Base-by-base conservation (phyloP, 2,113 vertebrate species). In the Abramis brama region DNA sequence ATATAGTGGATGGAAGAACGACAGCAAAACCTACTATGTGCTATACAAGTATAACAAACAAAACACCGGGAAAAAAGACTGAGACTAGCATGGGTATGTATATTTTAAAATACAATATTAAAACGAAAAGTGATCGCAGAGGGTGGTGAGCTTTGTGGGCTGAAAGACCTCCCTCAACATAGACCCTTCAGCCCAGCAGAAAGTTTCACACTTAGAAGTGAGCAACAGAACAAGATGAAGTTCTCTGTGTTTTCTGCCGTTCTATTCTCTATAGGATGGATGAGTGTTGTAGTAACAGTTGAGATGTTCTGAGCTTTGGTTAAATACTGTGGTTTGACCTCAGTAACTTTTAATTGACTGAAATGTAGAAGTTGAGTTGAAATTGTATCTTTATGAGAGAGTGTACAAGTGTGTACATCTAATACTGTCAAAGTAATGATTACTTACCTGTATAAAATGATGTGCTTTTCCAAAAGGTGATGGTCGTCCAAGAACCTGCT, bases 101-200 rank as follows among this genome's bases (percentile, higher is more conserved):
- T 64, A 2, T 64, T 2, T 66, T 66, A 27, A 30, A 66, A 15
- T 30, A 30, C 5, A 30, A 30, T 15, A 3, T 30, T 30, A 7
- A 30, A 66, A 30, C 25, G 78, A 82, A 30, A 66, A 86, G 59
- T 71, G 82, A 64, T 62, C 21, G 23, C 12, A 50, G 55, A 55
- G 77, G 70, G 36, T 76, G 68, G 3, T 73, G 62, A 39, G 21
- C 45, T 45, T 45, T 79, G 85, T 85, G 82, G 85, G 30, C 64
- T 86, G 47, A 89, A 17, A 84, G 85, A 82, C 50, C 85, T 87
- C 71, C 85, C 62, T 73, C 17, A 21, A 15, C 59, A 50, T 15
- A 59, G 76, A 84, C 33, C 8, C 71, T 85, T n/a, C 15, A 50
- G 3, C 15, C 3, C 21, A 13, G 21, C 11, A 30, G 36, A 8